phyloP scores from a whole-genome alignment of 2,797 vertebrate species.

The Platyrinchus mystaceus region DNA sequence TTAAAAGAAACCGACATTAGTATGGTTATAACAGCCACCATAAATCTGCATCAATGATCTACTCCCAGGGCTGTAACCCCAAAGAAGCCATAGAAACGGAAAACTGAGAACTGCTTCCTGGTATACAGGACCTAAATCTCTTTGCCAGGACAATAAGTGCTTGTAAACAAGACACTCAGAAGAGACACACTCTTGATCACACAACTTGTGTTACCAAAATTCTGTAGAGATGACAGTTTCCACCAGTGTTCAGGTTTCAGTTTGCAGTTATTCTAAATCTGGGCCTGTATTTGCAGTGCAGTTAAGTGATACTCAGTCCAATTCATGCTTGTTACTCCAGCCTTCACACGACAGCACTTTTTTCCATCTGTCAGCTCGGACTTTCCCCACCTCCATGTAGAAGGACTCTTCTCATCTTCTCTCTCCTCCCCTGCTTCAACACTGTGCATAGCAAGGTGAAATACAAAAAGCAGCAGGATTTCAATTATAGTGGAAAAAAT shows the following conservation, averaged over 20 bases:
- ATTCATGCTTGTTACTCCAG: not conserved
- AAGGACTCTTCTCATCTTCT: not conserved
- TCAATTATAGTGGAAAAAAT: not conserved
- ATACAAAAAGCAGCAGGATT: not conserved
- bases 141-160: not conserved
- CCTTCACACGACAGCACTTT: not conserved
- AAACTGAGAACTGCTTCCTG: not conserved
- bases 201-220: not conserved
- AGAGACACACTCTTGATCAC: not conserved
- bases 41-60: not conserved
- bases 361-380: not conserved
- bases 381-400: not conserved
- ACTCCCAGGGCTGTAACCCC: not conserved
- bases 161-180: not conserved
- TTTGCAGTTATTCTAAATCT: not conserved
- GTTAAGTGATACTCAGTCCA: not conserved
- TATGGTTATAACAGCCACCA: not conserved
- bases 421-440: not conserved
- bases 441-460: not conserved
- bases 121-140: not conserved
- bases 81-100: not conserved
- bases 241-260: not conserved
- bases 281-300: not conserved
- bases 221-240: constrained; percentile 15
- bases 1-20: not conserved